Evolutionary conservation across 2,888 invertebrate species (phyloP).

Genomic region (Alloplasta piceator): DNA sequence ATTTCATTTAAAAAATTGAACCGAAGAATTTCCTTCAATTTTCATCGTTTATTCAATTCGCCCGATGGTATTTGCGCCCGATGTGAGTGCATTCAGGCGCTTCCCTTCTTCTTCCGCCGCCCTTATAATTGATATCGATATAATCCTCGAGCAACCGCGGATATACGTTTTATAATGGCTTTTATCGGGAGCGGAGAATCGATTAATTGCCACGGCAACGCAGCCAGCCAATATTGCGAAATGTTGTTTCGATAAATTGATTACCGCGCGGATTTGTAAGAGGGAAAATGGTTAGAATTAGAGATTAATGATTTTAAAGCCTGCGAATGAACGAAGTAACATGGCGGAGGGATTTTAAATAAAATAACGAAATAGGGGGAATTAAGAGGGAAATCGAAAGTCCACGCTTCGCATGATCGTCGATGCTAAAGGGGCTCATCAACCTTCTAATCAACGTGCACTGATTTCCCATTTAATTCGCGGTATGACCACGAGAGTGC

Average conservation of each 20-base stretch:
- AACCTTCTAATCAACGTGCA: conserved; percentile 77
- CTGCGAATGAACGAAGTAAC: neutral
- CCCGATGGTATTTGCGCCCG: conserved; percentile 9
- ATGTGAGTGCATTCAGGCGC: conserved; percentile 22
- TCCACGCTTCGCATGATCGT: conserved; percentile 55
- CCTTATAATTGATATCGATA: conserved; percentile 43
- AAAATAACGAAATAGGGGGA: neutral
- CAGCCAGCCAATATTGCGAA: conserved; percentile 15
- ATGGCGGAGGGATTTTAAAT: conserved; percentile 20
- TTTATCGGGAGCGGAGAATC: conserved; percentile 29
- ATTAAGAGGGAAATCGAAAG: conserved; percentile 18
- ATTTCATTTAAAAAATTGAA: neutral
- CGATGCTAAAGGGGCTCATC: conserved; percentile 69
- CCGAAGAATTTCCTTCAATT: neutral
- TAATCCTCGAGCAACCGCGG: conserved; percentile 29
- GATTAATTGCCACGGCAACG: conserved; percentile 31
- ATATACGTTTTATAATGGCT: too few relatives aligned
- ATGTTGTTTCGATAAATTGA: conserved; percentile 44
- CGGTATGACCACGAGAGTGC: conserved; percentile 67
- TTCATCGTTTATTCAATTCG: conserved; percentile 29
- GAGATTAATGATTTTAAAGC: neutral
- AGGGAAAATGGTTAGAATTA: neutral
- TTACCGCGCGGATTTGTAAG: neutral
- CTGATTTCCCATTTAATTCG: conserved; percentile 77
- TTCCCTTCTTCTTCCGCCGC: conserved; percentile 1